Conservation (phyloP, 1,140 invertebrate species). For the Mactra quadrangularis region DNA sequence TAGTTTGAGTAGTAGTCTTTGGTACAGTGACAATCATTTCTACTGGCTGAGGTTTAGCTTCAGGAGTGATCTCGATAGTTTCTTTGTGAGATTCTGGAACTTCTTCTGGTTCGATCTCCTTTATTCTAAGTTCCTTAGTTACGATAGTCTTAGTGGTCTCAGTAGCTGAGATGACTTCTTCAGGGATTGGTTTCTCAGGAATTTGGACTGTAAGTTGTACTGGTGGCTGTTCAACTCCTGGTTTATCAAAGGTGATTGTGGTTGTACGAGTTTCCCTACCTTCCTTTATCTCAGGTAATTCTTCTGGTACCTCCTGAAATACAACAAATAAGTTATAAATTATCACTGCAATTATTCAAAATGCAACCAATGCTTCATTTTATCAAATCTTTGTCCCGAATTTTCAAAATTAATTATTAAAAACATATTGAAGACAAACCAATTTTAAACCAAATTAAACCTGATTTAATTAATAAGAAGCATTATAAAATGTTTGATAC, state of each 20-base stretch:
- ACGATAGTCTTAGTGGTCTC: conserved; percentile 69
- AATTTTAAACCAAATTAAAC: too few species aligned
- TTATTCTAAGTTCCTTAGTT: conserved; percentile 52
- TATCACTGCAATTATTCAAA: not conserved
- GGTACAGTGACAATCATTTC: conserved; percentile 71
- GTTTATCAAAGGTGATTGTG: conserved; percentile 63
- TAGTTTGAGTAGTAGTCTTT: conserved; percentile 59
- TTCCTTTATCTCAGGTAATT: conserved; percentile 70
- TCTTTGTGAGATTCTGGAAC: conserved; percentile 71
- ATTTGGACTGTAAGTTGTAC: conserved; percentile 72
- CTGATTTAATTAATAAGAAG: too few species aligned
- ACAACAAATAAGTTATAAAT: not conserved
- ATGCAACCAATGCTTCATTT: not conserved
- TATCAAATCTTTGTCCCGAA: too few species aligned
- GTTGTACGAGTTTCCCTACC: conserved; percentile 72
- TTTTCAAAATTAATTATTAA: too few species aligned
- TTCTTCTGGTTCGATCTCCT: conserved; percentile 35
- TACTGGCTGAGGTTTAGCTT: conserved; percentile 67
- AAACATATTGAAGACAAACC: too few species aligned
- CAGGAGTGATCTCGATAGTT: conserved; percentile 77
- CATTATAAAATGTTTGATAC: too few species aligned
- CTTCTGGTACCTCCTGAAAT: conserved; percentile 62
- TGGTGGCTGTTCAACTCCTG: conserved; percentile 69
- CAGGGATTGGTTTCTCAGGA: conserved; percentile 64
- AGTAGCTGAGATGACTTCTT: conserved; percentile 70